Conservation (phyloP, 2,113 vertebrate genomes). For the Aramus guarauna region DNA sequence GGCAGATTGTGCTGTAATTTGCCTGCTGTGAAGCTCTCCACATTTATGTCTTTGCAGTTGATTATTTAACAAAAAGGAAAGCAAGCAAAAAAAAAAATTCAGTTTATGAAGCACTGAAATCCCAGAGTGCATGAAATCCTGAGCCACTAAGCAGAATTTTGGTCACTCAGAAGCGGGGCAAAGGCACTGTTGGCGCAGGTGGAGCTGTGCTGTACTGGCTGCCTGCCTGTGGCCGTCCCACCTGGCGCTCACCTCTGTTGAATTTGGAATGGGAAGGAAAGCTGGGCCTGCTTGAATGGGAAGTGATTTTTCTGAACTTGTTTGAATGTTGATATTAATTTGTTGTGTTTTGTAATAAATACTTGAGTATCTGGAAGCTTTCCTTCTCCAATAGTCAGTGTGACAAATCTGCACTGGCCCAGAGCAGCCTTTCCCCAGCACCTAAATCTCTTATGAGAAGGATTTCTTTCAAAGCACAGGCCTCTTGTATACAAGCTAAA, state of each 20-base stretch:
- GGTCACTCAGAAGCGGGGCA: accelerated
- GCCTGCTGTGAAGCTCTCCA: background rate
- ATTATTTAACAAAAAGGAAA: background rate
- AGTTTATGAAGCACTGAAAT: background rate
- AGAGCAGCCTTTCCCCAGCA: background rate
- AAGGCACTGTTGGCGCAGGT: accelerated
- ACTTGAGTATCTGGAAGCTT: background rate
- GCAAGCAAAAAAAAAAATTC: background rate
- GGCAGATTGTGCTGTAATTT: background rate
- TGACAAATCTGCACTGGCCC: background rate
- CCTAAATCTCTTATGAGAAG: background rate
- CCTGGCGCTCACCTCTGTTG: accelerated
- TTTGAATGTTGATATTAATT: background rate
- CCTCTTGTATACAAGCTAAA: background rate
- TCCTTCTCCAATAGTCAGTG: background rate
- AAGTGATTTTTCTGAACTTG: background rate
- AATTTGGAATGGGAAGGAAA: background rate
- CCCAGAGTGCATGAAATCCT: background rate
- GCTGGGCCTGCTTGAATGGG: background rate
- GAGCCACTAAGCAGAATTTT: background rate
- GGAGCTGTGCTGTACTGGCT: background rate
- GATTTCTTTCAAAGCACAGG: background rate
- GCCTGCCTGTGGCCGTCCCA: background rate
- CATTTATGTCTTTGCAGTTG: background rate
- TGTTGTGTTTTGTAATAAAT: background rate